Evolutionary conservation across 2,113 vertebrate species (phyloP), one percentile per base, ranked within the genome.

Genomic region (Corapipo altera): DNA sequence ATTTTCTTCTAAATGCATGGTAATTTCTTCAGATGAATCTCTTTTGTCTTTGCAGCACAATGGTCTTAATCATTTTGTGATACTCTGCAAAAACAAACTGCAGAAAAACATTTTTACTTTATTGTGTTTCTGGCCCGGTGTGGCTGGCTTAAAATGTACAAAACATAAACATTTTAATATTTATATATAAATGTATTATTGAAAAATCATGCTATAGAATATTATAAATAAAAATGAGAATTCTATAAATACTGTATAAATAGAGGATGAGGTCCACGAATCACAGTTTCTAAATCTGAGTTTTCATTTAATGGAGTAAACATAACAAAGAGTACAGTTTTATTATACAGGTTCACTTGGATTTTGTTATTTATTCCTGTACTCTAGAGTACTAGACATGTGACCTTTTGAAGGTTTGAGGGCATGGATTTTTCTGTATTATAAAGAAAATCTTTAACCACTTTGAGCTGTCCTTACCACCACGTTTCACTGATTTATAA

Each of bases 1-100:
- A 97, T 97, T 96, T 98, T 98, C 97, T 98, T 97, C 88, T 89
- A 91, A 97, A 96, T 88, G 94, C 80, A 91, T 97, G 96, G 79
- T 89, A 92, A 93, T 96, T 97, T 97, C 95, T 89, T 98, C 85
- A 84, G 92, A 91, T 41, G 77, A 92, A 86, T 96, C 91, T 97
- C 92, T 93, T 88, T 93, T 90, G 95, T 95, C 93, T 97, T 96
- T 94, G 87, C 96, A 96, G 97, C 93, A 97, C 97, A 97, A 97
- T 76, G 94, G 96, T 98, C 93, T 97, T 97, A 97, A 90, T 91
- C 79, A 93, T 96, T 98, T 97, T 97, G 77, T 95, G 91, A 95
- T 93, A 92, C 51, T 95, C 82, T 96, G 95, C 27, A 96, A 88
- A 96, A 96, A 77, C 32, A 84, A 91, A 72, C 51, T 85, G 51